Conservation (phyloP, 1,140 invertebrate species). For the Gonatopus flavifemur region DNA sequence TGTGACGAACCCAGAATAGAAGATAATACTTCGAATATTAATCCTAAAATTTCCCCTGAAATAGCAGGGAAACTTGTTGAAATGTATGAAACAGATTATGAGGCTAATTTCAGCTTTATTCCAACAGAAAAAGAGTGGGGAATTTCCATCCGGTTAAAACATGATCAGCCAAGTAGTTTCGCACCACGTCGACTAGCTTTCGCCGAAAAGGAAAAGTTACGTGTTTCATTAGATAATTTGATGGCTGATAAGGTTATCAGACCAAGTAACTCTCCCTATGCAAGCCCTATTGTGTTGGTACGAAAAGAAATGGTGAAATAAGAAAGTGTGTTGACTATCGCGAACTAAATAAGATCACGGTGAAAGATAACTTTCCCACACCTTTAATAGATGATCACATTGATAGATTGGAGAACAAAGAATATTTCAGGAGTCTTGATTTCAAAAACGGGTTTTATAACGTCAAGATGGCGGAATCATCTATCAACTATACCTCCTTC, state of each 20-base stretch:
- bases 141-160: neutral
- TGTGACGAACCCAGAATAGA: neutral
- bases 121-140: neutral
- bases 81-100: no score
- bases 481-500: neutral
- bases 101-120: neutral
- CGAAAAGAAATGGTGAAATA: neutral
- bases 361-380: neutral
- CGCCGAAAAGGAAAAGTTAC: neutral
- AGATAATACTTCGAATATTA: neutral
- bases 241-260: neutral
- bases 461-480: neutral
- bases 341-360: neutral
- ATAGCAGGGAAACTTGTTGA: neutral
- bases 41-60: neutral
- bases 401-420: neutral
- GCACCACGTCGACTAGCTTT: neutral
- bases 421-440: neutral
- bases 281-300: neutral
- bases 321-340: neutral
- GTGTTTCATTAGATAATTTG: neutral
- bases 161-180: neutral
- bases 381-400: neutral
- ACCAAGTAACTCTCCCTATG: neutral
- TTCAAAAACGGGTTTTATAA: neutral